phyloP scores from a whole-genome alignment of 2,888 invertebrate genomes.

The Caenorhabditis sp. region DNA sequence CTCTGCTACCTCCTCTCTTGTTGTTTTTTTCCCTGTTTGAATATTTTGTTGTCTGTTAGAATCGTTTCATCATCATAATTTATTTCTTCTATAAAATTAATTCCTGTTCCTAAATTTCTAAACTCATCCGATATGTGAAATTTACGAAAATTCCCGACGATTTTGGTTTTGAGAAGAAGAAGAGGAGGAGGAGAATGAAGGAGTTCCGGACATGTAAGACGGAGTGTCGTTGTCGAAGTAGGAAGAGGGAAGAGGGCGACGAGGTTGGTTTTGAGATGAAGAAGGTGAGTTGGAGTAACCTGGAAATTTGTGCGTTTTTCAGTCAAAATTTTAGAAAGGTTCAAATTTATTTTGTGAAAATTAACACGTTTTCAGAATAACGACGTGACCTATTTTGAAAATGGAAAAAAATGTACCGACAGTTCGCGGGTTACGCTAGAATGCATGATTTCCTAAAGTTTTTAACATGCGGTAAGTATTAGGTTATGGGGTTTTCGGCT shows the following conservation, averaged over 20 bases:
- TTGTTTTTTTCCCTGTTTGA: background rate
- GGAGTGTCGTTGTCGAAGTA: constrained; percentile 10
- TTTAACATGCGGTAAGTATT: too few relatives aligned
- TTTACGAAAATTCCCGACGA: background rate
- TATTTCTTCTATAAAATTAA: background rate
- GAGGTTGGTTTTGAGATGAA: constrained; percentile 1
- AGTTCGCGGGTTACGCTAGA: too few relatives aligned
- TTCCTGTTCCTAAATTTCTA: background rate
- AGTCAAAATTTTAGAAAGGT: too few relatives aligned
- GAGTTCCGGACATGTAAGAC: constrained; percentile 31
- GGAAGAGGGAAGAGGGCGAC: constrained; percentile 9
- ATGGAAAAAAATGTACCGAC: too few relatives aligned
- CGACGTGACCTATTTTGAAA: too few relatives aligned
- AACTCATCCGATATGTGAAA: background rate
- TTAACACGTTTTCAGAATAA: too few relatives aligned
- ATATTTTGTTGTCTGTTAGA: constrained; percentile 5
- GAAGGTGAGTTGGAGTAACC: background rate
- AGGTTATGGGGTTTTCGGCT: too few relatives aligned
- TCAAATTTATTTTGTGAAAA: too few relatives aligned
- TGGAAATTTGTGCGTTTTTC: background rate
- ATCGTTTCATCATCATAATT: background rate
- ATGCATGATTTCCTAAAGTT: too few relatives aligned
- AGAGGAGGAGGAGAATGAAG: too few relatives aligned
- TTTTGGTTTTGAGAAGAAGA: background rate
- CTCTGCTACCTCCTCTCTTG: background rate